A percentile compares a stretch with the other conserved stretches of the same genome.
Evolutionary conservation across 2,113 vertebrate species (phyloP).

Genomic region (Plotosus lineatus): DNA sequence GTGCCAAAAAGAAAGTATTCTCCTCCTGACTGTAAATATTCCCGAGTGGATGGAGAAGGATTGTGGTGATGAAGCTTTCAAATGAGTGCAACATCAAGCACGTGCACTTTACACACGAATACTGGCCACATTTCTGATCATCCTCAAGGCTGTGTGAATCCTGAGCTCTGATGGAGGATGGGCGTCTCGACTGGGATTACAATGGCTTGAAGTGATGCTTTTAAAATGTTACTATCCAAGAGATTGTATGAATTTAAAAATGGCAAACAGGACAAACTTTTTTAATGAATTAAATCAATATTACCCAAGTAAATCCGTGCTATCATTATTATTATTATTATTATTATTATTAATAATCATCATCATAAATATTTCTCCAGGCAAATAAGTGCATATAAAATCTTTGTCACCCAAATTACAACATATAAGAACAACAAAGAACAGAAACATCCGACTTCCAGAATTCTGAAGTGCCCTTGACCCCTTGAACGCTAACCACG

Average conservation of each 20-base stretch:
- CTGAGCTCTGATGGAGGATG: not conserved
- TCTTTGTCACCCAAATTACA: not conserved
- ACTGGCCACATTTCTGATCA: not conserved
- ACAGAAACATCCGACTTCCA: not conserved
- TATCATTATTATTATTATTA: not conserved
- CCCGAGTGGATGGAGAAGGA: not conserved
- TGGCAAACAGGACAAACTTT: not conserved
- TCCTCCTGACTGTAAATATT: not conserved
- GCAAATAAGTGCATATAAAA: not conserved
- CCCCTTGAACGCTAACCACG: not conserved
- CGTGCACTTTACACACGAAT: no score
- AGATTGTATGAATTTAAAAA: not conserved
- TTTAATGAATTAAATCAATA: not conserved
- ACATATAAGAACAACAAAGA: not conserved
- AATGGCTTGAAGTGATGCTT: not conserved
- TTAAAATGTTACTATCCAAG: no score
- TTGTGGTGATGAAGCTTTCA: not conserved
- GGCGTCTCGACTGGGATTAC: not conserved
- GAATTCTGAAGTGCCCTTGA: not conserved
- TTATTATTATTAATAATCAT: not conserved
- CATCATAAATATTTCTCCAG: not conserved
- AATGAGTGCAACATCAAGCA: no score
- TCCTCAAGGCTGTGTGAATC: not conserved
- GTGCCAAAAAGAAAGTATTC: not conserved
- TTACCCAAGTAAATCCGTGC: not conserved